These are phyloP conservation scores for Parnassius glacialis DNA, from an alignment of 2,888 invertebrate genomes.

Conservation along the genomic window DNA sequence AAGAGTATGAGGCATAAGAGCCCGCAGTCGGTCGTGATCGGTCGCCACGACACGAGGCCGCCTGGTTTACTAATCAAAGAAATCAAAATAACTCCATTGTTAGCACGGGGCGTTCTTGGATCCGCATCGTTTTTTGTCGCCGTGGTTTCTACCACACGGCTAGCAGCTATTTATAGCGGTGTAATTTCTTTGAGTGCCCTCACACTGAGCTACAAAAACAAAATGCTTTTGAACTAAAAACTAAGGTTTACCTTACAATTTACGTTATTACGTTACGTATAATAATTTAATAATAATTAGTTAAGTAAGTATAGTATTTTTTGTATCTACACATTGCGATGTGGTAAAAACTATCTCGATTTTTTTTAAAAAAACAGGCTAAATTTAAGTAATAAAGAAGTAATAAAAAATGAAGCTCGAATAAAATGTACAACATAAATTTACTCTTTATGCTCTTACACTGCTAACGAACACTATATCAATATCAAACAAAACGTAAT, in stretches of 20 bases:
- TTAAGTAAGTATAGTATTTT: too few relatives aligned
- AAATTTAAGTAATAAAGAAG: constrained; percentile 9
- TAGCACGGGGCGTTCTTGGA: background rate
- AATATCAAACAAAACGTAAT: constrained; percentile 48
- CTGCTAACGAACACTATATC: constrained; percentile 37
- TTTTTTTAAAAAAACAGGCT: background rate
- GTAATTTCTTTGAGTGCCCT: constrained; percentile 3
- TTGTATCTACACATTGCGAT: too few relatives aligned
- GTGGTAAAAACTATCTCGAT: background rate
- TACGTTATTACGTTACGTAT: too few relatives aligned
- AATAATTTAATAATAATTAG: too few relatives aligned
- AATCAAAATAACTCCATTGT: constrained; percentile 54
- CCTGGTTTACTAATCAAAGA: constrained; percentile 68
- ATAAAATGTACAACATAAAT: constrained; percentile 16
- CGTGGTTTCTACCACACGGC: constrained; percentile 11
- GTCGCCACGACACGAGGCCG: constrained; percentile 55
- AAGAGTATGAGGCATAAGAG: constrained; percentile 54
- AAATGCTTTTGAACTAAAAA: too few relatives aligned
- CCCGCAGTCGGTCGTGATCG: constrained; percentile 71
- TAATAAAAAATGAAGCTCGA: constrained; percentile 4
- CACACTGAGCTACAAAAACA: constrained; percentile 19
- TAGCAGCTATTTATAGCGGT: constrained; percentile 13
- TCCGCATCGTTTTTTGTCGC: constrained; percentile 2
- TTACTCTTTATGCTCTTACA: constrained; percentile 12
- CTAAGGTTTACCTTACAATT: too few relatives aligned